Evolutionary conservation across 2,888 invertebrate genomes (phyloP), one percentile per base, ranked within the genome.

Genomic region (Tenthredo distinguenda): DNA sequence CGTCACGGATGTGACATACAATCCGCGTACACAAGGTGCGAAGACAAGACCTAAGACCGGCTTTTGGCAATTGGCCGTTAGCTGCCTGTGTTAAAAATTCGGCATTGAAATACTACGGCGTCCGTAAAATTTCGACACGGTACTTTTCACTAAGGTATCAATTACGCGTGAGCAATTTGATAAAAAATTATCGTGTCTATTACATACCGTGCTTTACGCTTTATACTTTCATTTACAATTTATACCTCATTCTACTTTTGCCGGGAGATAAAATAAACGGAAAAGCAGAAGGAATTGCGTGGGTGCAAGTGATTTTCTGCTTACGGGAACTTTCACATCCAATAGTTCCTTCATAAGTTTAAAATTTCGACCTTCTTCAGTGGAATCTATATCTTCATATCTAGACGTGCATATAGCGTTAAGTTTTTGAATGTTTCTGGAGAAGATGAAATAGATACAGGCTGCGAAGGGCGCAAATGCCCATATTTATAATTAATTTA

Each of bases 11-110:
- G 34, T 55, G 18, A 31, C 4, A 77, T 21, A 7, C 21, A 47
- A 76, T 47, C n/a, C 15, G 7, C 37, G 71, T n/a, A 71, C 18
- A 37, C 6, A 71, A 71, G 12, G 18, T 77, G 4, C 55, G 34
- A 50, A 50, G 31, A 15, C 31, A 55, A 77, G 34, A 55, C 31
- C 31, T 31, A 31, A 40, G 31, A 77, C 18, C 18, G 31, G 34
- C 55, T 50, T 55, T 55, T 77, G 77, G 55, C 12, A 77, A 77
- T 77, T 77, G 40, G 40, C 72, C 21, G 72, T 72, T 72, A 40
- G 72, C 72, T 40, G 12, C 10, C 7, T 21, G 9, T 34, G 71
- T 71, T 71, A 18, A 18, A n/a, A 18, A 31, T 71, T 71, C 18
- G 71, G 37, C 71, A 71, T 34, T 34, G 71, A 37, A n/a, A 71